Base-by-base conservation (phyloP, 2,888 invertebrate species). In the Hemithea aestivaria region DNA sequence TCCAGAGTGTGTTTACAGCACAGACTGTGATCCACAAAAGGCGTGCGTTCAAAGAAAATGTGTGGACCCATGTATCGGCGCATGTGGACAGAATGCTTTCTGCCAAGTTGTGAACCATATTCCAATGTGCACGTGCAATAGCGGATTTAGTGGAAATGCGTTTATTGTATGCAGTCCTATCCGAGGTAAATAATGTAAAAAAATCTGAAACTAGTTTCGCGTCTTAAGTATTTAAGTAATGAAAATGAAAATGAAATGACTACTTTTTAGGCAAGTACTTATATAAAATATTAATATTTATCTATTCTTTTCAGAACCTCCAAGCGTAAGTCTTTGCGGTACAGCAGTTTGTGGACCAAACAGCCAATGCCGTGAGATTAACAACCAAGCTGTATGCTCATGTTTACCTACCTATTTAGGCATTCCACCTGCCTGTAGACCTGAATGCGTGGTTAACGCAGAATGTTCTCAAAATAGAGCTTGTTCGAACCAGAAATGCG, bases 31-130 rank as follows among this genome's bases (percentile, higher is more conserved):
- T 0, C 73, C 88, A 41, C 82, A 89, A 53, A 90, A 88, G 57
- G 92, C 94, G 32, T 96, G 96, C 65, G 84, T 93, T 21, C 90
- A 90, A 64, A 91, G 90, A 60, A 93, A 93, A 78, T 95, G 95
- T 67, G 70, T 88, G 4, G 91, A 94, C 67, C 94, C 94, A 4
- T 94, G 94, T 56, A 82, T 88, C 23, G 91, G 91, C 40, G 91
- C 91, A 8, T 92, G 95, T 73, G 94, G 93, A 20, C 83, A 88
- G 61, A 87, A 84, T 58, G 89, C 91, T 23, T 50, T 84, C 39
- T 91, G 90, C 53, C 84, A 83, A 58, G 91, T 91, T 1, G 77
- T 91, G 3, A 91, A 91, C 58, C 92, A 93, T 53, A 89, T 92
- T 43, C 91, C 92, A 1, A 90, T 90, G 77, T 92, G 92, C 58